Base-by-base conservation (phyloP, 2,113 vertebrate species). In the Noturus placidus region DNA sequence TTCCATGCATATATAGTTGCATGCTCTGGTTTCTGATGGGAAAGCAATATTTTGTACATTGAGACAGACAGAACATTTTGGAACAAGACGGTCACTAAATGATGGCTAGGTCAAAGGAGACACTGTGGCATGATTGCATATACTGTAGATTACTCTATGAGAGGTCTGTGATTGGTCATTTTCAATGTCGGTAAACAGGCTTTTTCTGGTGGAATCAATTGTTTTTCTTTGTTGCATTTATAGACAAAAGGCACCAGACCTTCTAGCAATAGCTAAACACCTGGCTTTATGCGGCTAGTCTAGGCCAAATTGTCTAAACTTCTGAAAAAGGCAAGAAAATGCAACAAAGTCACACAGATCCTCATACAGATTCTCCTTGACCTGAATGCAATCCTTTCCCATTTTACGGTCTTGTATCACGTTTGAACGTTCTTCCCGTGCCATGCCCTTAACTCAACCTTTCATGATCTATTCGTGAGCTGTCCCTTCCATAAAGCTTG, bases 401-500 rank as follows among this genome's bases (percentile, higher is more conserved):
- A 22, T 57, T 33, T 38, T 38, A 59, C 14, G 1, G 5, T 17
- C 50, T 76, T 38, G 50, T 33, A 27, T 61, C 54, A 4, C 7
- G 11, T 56, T 50, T 69, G 11, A 14, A 38, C 1, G 10, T 38
- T 38, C 83, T 42, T 76, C 35, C 35, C 14, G n/a, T 33, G 52
- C 52, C 38, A 25, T 57, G 83, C 42, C 79, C 81, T 86, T 70
- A 90, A 83, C 61, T 85, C 65, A 82, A 22, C n/a, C 84, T 82
- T 79, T 70, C 87, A 86, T 25, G 27, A 80, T 65, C 89, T 77
- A 59, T 52, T 81, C 17, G 4, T 25, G 20, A 77, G 52, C 77
- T 59, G 19, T 88, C 30, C 50, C 78, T 77, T 42, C 78, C 57
- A 85, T 85, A 90, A 85, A 87, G 89, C 77, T 70, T 86, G 89